Base-by-base conservation (phyloP, 2,888 invertebrate genomes). In the Eupithecia tripunctaria region DNA sequence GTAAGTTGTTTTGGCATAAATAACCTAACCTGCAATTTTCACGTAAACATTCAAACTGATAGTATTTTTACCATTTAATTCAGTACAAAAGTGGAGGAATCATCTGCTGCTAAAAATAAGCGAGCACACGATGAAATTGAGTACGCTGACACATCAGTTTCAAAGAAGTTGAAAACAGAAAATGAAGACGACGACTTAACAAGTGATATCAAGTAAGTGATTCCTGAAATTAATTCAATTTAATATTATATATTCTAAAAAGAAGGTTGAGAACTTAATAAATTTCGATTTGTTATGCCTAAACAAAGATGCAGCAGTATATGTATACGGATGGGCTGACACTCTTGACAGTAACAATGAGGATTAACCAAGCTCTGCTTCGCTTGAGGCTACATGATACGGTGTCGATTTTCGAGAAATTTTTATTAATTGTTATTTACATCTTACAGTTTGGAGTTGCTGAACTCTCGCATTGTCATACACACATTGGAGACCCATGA, bases 401-500 rank as follows among this genome's bases (percentile, higher is more conserved):
- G 4, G 32, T 32, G 6, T 32, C 4, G 32, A 32, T 32, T 32
- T 4, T 32, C 6, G 6, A 3, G 32, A 4, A 32, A 10, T 36
- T 10, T 36, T 36, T 36, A 36, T 36, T 10, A 4, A 0, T 32
- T 32, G 6, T 32, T 32, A 3, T 32, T 32, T 0, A 32, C 32
- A 51, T 25, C 8, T 87, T 94, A 83, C 84, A 97, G 97, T 83
- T 91, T 97, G 79, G 97, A 97, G 65, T 96, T 97, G 73, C 93
- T 97, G 51, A 96, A 96, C 76, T 96, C 98, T 14, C 96, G 98
- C 70, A 98, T 99, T 79, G 96, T 97, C 70, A 96, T 99, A 29
- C 98, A 99, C 87, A 97, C 97, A 4, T 96, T 99, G 74, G 98
- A 99, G 82, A 97, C 99, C 0, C 96, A 97, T 51, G 98, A 98